Base-by-base conservation (phyloP, 2,888 invertebrate genomes). In the Galerucella nymphaeae region DNA sequence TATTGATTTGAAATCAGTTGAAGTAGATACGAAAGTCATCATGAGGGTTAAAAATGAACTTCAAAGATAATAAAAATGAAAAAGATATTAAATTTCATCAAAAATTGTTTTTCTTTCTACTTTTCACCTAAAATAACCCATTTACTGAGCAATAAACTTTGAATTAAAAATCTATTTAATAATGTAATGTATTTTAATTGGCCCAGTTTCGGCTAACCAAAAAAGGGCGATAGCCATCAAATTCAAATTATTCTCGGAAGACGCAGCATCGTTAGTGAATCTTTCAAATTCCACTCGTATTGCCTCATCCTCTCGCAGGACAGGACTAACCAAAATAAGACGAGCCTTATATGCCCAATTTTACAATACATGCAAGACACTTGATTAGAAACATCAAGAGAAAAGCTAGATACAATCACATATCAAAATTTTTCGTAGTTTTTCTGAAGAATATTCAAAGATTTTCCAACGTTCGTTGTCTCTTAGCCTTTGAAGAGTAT, bases 251-350 rank as follows among this genome's bases (percentile, higher is more conserved):
- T 73, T 73, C 73, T 73, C 48, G 67, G 74, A 71, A 74, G 71
- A 42, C 65, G 72, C 72, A 64, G 13, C n/a, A 69, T 74, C 72
- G 66, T 74, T 74, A 74, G 66, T 50, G 70, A 63, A 74, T 74
- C 69, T 74, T 74, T 71, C 69, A 69, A 74, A 74, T 74, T 71
- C 66, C 71, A 58, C 53, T 59, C 71, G 63, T 55, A 72, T 71
- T 68, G 62, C 71, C 62, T 68, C 66, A 74, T 66, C 58, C 74
- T 4, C 11, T 18, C 10, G 11, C 50, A 71, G 53, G 61, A 61
- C 50, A 62, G 50, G 45, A 61, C 50, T 20, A 4, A 48, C 11
- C 18, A 53, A n/a, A n/a, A 16, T n/a, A 16, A 2, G 2, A 16
- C 16, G 16, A n/a, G 1, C 30, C 9, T 38, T 38, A 38, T 8